phyloP scores from a whole-genome alignment of 2,888 invertebrate species.

The Invenusta paracnida region DNA sequence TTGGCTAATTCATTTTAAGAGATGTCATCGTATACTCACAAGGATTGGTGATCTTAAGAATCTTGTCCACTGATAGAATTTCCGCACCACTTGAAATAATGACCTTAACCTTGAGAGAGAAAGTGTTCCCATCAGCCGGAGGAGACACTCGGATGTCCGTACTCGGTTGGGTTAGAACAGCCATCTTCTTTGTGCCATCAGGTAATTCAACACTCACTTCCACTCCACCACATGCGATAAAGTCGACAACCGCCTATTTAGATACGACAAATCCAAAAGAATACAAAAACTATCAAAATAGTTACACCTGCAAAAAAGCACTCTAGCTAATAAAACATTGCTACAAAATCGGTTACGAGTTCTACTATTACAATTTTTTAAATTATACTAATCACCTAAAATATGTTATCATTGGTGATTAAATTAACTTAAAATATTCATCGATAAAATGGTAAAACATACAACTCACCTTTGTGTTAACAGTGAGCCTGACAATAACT shows the following conservation, averaged over 20 bases:
- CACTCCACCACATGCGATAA: background rate
- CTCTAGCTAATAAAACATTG: too few species aligned
- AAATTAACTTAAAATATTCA: too few species aligned
- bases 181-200: background rate
- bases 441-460: too few species aligned
- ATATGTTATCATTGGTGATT: too few species aligned
- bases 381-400: too few species aligned
- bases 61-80: background rate
- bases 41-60: background rate
- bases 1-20: too few species aligned
- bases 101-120: background rate
- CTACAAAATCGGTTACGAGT: too few species aligned
- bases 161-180: background rate
- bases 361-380: too few species aligned
- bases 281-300: background rate
- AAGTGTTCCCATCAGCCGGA: background rate
- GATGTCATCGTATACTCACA: background rate
- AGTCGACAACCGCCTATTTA: background rate
- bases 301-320: background rate
- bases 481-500: background rate
- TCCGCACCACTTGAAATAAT: background rate
- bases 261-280: background rate
- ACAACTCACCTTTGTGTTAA: background rate
- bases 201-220: background rate
- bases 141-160: background rate